Evolutionary conservation across 2,888 invertebrate species (phyloP).

Genomic region (Cataglyphis cursor): DNA sequence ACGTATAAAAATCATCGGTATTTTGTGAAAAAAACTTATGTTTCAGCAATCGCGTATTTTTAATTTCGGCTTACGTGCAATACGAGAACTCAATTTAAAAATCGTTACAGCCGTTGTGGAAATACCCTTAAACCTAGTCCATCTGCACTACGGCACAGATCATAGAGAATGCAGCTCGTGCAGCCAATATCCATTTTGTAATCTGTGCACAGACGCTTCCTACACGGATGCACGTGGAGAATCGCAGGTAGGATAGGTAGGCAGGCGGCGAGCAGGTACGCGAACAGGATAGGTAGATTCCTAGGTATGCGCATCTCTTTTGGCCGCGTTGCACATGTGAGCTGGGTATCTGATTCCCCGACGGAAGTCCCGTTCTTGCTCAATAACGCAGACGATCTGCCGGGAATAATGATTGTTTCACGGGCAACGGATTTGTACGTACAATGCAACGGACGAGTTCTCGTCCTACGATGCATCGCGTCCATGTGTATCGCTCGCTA

Average conservation of each 20-base stretch:
- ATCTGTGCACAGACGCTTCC: constrained; percentile 69
- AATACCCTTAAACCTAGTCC: constrained; percentile 49
- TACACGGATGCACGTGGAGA: constrained; percentile 66
- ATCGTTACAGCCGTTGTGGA: constrained; percentile 18
- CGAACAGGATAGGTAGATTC: constrained; percentile 63
- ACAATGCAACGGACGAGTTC: constrained; percentile 40
- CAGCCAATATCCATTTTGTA: constrained; percentile 71
- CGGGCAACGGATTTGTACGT: constrained; percentile 43
- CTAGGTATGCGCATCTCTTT: constrained; percentile 61
- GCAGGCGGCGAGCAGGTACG: constrained; percentile 21
- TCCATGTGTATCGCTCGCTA: neutral
- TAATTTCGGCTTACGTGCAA: neutral
- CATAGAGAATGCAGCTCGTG: constrained; percentile 59
- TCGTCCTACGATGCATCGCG: constrained; percentile 24
- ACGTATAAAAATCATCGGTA: neutral
- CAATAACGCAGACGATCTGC: constrained; percentile 77
- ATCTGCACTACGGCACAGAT: constrained; percentile 58
- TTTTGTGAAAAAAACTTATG: neutral
- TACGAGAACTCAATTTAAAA: neutral
- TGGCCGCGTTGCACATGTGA: constrained; percentile 66
- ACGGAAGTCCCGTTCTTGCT: constrained; percentile 80
- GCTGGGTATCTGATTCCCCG: constrained; percentile 76
- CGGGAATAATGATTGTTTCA: constrained; percentile 76
- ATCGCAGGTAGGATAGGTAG: constrained; percentile 58
- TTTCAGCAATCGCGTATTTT: neutral